Base-by-base conservation (phyloP, 2,888 invertebrate genomes). In the Drosophila mettleri region DNA sequence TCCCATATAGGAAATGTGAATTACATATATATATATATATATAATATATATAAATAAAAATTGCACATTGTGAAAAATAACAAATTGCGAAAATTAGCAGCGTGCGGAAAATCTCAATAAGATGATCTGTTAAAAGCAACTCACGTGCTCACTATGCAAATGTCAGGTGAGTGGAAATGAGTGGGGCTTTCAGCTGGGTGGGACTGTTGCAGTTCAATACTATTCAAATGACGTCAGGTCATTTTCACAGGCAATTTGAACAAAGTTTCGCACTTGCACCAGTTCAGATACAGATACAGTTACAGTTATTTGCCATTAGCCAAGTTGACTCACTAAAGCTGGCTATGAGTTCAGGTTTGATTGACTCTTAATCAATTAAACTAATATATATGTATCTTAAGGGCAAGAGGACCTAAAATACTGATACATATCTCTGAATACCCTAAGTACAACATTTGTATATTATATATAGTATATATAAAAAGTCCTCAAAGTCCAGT, bases 141-240 rank as follows among this genome's bases (percentile, higher is more conserved):
- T 84, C 66, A 86, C 81, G 83, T 81, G 80, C 33, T 27, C 63
- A 22, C 51, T 57, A 69, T 80, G 69, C 69, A 77, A 80, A 68
- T 66, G 57, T 49, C 63, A 77, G 74, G 69, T 68, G 58, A 36
- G 29, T 31, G 52, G 48, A 46, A 34, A 38, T 12, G 52, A 20
- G 5, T 43, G 43, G 24, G 43, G 22, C 24, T n/a, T 5, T 22
- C 33, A 12, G 8, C 16, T 14, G 27, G 69, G 58, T 39, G 57
- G 53, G 43, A 29, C 43, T 27, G 51, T 12, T 36, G 57, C 46
- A 64, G 52, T 67, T 61, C 29, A 62, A 67, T 45, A 24, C 59
- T 45, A 64, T 41, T 27, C 22, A 27, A 24, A 33, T 80, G 69
- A 78, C 78, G 78, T 81, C 69, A 74, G 51, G 14, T 24, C 39